Percentiles rank a stretch among this genome's conserved stretches.
phyloP scores from a whole-genome alignment of 2,113 vertebrate species.

The Paedocypris sp. region DNA sequence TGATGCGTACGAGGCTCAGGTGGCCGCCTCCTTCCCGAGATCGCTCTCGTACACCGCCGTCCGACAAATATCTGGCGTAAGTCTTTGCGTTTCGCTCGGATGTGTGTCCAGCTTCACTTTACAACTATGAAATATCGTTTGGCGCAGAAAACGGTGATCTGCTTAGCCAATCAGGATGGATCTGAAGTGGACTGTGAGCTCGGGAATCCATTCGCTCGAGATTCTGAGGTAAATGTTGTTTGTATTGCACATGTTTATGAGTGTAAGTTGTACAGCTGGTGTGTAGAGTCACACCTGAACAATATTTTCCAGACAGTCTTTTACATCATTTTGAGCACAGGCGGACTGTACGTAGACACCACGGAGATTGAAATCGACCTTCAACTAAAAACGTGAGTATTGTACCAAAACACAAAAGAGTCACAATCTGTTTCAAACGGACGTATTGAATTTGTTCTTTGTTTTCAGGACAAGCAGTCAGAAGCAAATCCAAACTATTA shows the following conservation, averaged over 20 bases:
- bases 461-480: slow-evolving; percentile 81
- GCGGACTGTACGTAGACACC: slow-evolving; percentile 69
- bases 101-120: no score
- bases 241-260: background rate
- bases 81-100: no score
- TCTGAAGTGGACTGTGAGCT: slow-evolving; percentile 76
- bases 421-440: background rate
- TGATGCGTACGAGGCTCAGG: slow-evolving; percentile 78
- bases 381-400: slow-evolving; percentile 74
- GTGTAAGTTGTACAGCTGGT: no score
- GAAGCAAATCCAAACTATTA: slow-evolving; percentile 53
- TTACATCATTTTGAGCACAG: slow-evolving; percentile 78
- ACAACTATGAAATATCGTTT: no score
- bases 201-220: slow-evolving; percentile 83
- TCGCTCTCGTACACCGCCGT: slow-evolving; percentile 71
- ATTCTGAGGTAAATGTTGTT: slow-evolving; percentile 66
- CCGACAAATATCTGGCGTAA: slow-evolving; percentile 47
- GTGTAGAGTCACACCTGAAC: no score
- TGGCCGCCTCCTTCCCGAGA: slow-evolving; percentile 65
- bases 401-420: background rate
- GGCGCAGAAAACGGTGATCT: slow-evolving; percentile 68
- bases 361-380: slow-evolving; percentile 75
- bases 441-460: background rate
- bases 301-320: slow-evolving; percentile 72
- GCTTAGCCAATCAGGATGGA: slow-evolving; percentile 74